Conservation (phyloP, 1,140 invertebrate species). For the Acromyrmex heyeri region DNA sequence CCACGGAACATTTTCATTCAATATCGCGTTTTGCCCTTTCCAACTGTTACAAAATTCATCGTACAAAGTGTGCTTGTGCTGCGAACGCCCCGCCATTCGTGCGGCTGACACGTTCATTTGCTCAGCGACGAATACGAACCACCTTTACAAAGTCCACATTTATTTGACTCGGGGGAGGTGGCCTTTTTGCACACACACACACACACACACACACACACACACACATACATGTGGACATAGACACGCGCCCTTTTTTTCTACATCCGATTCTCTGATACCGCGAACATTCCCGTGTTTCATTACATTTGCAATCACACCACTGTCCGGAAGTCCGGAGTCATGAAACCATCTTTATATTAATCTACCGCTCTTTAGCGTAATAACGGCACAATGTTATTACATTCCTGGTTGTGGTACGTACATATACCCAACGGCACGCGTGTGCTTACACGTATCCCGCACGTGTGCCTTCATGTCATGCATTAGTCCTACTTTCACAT, state of each 20-base stretch:
- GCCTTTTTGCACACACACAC: slow-evolving; percentile 26
- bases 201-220: not conserved
- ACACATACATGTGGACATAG: not conserved
- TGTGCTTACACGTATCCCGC: slow-evolving; percentile 14
- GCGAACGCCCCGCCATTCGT: slow-evolving; percentile 52
- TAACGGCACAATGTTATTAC: slow-evolving; percentile 57
- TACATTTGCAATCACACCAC: slow-evolving; percentile 59
- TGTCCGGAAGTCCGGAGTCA: slow-evolving; percentile 41
- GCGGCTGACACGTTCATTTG: slow-evolving; percentile 63
- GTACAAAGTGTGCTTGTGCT: slow-evolving; percentile 50
- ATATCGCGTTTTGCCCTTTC: slow-evolving; percentile 49
- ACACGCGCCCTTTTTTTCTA: slow-evolving; percentile 30
- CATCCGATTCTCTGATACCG: slow-evolving; percentile 48
- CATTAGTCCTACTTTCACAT: slow-evolving; percentile 53
- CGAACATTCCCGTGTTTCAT: slow-evolving; percentile 45
- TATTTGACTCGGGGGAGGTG: slow-evolving; percentile 51
- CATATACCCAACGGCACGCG: slow-evolving; percentile 2
- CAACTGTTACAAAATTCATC: slow-evolving; percentile 49
- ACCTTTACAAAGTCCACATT: slow-evolving; percentile 55
- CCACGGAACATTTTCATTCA: slow-evolving; percentile 54
- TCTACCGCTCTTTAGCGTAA: slow-evolving; percentile 49
- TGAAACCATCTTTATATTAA: slow-evolving; percentile 58
- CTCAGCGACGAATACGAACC: slow-evolving; percentile 51
- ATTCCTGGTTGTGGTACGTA: slow-evolving; percentile 16
- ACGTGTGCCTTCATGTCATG: slow-evolving; percentile 16